Evolutionary conservation across 2,888 invertebrate species (phyloP).

Genomic region (Metallyticus violacea): DNA sequence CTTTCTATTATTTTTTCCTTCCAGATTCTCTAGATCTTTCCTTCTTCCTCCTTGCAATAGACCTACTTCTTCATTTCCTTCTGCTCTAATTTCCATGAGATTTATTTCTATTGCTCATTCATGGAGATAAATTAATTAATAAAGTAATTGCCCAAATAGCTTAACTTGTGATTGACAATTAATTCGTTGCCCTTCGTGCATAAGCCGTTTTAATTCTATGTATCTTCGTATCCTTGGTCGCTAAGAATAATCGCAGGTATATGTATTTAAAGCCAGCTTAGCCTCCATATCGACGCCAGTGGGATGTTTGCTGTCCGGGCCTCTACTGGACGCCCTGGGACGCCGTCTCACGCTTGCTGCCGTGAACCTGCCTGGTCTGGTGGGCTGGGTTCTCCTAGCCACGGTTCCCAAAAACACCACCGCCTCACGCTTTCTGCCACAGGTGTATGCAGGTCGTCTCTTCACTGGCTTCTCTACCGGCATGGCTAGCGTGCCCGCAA

Average conservation of each 20-base stretch:
- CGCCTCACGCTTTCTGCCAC: constrained; percentile 31
- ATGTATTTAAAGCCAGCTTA: constrained; percentile 49
- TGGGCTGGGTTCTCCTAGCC: constrained; percentile 54
- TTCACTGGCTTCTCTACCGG: constrained; percentile 54
- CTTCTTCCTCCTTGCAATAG: too few relatives aligned
- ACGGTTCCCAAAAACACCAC: constrained; percentile 39
- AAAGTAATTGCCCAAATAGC: too few relatives aligned
- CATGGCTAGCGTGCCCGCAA: constrained; percentile 53
- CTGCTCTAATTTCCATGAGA: too few relatives aligned
- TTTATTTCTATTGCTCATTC: too few relatives aligned
- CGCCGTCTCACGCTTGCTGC: constrained; percentile 49
- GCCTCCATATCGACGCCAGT: constrained; percentile 55
- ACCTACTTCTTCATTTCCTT: too few relatives aligned
- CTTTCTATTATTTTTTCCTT: too few relatives aligned
- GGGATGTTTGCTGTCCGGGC: constrained; percentile 53
- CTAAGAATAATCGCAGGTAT: not conserved
- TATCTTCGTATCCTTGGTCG: too few relatives aligned
- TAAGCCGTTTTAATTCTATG: too few relatives aligned
- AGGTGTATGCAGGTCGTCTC: constrained; percentile 38
- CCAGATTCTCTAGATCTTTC: too few relatives aligned
- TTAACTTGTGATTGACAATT: too few relatives aligned
- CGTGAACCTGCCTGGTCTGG: constrained; percentile 50
- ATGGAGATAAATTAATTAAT: too few relatives aligned
- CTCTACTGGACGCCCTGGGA: constrained; percentile 53
- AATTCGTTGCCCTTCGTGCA: too few relatives aligned